phyloP scores from a whole-genome alignment of 2,888 invertebrate species.

The Dastarcus helophoroides region DNA sequence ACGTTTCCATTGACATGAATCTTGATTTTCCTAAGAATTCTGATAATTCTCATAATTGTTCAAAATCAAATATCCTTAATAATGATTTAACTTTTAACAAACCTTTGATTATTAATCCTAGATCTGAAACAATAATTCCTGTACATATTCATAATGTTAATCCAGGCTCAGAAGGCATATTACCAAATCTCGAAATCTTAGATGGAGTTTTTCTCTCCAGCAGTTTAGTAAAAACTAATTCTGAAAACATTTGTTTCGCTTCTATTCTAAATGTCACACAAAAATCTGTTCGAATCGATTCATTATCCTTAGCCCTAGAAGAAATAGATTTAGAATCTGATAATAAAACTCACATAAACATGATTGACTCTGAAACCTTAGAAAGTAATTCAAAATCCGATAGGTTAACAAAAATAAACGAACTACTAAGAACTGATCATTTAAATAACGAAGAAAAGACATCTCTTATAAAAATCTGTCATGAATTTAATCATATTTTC shows the following conservation, averaged over 20 bases:
- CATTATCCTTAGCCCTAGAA: slow-evolving; percentile 12
- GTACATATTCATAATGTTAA: slow-evolving; percentile 5
- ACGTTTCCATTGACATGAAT: background rate
- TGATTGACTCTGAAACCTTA: background rate
- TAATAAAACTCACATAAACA: slow-evolving; percentile 5
- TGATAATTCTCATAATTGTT: background rate
- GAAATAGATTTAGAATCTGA: slow-evolving; percentile 8
- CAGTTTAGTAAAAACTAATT: slow-evolving; percentile 6
- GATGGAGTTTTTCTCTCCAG: slow-evolving; percentile 8
- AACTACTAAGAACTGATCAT: slow-evolving; percentile 15
- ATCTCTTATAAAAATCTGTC: slow-evolving; percentile 16
- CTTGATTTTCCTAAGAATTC: background rate
- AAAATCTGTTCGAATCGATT: slow-evolving; percentile 12
- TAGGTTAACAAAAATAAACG: slow-evolving; percentile 5
- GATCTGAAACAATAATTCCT: slow-evolving; percentile 8
- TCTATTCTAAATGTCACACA: slow-evolving; percentile 10
- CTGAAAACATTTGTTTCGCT: slow-evolving; percentile 4
- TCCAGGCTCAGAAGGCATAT: slow-evolving; percentile 6
- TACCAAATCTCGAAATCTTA: slow-evolving; percentile 7
- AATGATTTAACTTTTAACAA: too few relatives aligned
- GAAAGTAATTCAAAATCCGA: slow-evolving; percentile 8
- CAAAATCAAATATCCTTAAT: background rate
- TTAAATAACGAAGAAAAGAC: slow-evolving; percentile 21
- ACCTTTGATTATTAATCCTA: slow-evolving; percentile 8
- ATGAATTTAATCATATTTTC: slow-evolving; percentile 20